Base-by-base conservation (phyloP, 2,797 vertebrate genomes). In the Poecilia picta region DNA sequence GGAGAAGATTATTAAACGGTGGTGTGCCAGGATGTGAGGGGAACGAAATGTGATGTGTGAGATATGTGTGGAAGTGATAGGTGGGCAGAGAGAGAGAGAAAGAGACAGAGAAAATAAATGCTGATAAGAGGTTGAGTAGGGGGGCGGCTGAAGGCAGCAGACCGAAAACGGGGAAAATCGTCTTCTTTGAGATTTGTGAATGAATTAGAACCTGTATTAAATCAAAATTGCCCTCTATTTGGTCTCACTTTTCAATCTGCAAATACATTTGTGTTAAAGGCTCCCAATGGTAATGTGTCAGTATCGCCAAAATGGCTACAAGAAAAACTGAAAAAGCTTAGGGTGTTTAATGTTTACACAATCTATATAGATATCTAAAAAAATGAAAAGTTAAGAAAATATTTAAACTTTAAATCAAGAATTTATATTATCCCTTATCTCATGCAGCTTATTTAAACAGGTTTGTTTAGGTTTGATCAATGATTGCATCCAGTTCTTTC, bases 1-100 rank as follows among this genome's bases (percentile, higher is more conserved):
- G 66, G 31, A 83, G 76, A 80, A 79, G 86, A 91, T 92, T 91
- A 90, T 79, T 74, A 88, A 80, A 85, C 39, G 78, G 39, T 72
- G 72, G 57, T 75, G 53, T 57, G 79, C 74, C 78, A 86, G 59
- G 25, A 85, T 62, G 87, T 81, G 81, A 80, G 70, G 43, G 74
- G 64, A 88, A 82, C 74, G 8, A 81, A 85, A 85, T 71, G 59
- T 74, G 83, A 84, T 83, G 75, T 81, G 85, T 78, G 77, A 82
- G 74, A 77, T 83, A 78, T 80, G 77, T 81, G 81, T 78, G 71
- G 33, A 81, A 66, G 68, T 76, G 85, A 76, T 25, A 68, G 75
- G 84, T 88, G 68, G 83, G 82, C 13, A 77, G 83, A 25, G 6
- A 23, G 41, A 41, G 41, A 41, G 41, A 51, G 75, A 43, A 74